Conservation (phyloP, 2,888 invertebrate species). For the Cerceris rybyensis region DNA sequence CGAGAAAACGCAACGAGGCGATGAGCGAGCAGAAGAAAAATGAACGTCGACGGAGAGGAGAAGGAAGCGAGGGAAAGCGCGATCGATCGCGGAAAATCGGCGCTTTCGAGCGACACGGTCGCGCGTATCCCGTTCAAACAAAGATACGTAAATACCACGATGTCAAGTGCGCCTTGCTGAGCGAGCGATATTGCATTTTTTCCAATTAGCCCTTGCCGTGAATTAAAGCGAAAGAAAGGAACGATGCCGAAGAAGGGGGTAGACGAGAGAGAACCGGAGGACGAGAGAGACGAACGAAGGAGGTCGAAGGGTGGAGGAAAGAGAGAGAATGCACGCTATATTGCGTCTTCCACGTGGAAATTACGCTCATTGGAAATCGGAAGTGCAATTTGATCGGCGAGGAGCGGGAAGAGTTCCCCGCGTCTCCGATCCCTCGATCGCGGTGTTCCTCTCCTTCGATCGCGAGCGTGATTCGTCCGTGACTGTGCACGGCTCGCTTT, state of each 20-base stretch:
- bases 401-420: constrained; percentile 19
- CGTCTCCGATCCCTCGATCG: constrained; percentile 9
- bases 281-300: not conserved
- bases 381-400: constrained; percentile 48
- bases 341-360: constrained; percentile 45
- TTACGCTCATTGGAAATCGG: constrained; percentile 32
- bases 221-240: constrained; percentile 28
- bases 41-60: not conserved
- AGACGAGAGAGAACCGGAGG: not conserved
- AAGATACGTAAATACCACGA: constrained; percentile 5
- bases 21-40: not conserved
- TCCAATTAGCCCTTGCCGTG: constrained; percentile 41
- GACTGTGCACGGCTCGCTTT: not conserved
- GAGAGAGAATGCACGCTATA: constrained; percentile 25
- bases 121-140: constrained; percentile 19
- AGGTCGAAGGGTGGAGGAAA: not conserved
- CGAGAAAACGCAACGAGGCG: not conserved
- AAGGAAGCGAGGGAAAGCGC: not conserved
- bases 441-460: not conserved
- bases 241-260: not conserved
- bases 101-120: constrained; percentile 3
- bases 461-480: not conserved
- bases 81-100: constrained; percentile 13
- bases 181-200: constrained; percentile 52
- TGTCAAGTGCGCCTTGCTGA: constrained; percentile 11